Percentiles rank a stretch among this genome's conserved stretches.
These are phyloP conservation scores for Tetramorium simillimum DNA, from an alignment of 1,140 invertebrate genomes.

Conservation along the genomic window DNA sequence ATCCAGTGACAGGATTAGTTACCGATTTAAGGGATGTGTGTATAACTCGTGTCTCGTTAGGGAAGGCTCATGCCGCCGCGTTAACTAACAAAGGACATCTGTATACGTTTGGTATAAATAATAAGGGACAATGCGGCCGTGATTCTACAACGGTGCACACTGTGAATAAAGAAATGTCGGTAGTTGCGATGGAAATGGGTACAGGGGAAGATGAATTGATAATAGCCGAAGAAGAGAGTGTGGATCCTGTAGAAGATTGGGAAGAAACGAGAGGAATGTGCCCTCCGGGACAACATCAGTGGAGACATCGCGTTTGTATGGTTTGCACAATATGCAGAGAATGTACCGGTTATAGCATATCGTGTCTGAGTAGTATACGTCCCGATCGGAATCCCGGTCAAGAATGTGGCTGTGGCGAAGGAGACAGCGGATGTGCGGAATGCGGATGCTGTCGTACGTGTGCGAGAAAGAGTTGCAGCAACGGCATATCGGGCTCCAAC, in stretches of 20 bases:
- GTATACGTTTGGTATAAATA: slow-evolving; percentile 98
- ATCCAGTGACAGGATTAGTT: slow-evolving; percentile 90
- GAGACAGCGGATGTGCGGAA: slow-evolving; percentile 96
- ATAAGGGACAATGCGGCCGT: slow-evolving; percentile 98
- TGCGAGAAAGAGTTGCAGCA: slow-evolving; percentile 89
- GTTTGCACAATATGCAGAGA: slow-evolving; percentile 96
- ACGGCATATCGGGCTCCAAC: slow-evolving; percentile 86
- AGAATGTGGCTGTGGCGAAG: slow-evolving; percentile 97
- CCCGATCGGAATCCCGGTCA: slow-evolving; percentile 94
- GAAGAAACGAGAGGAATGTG: slow-evolving; percentile 89
- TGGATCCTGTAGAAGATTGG: slow-evolving; percentile 85
- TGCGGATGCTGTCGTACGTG: slow-evolving; percentile 97
- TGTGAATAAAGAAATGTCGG: slow-evolving; percentile 82
- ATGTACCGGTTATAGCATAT: slow-evolving; percentile 96
- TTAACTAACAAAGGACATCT: slow-evolving; percentile 95
- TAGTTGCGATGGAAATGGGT: slow-evolving; percentile 89
- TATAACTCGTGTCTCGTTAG: slow-evolving; percentile 94
- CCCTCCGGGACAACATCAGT: slow-evolving; percentile 90
- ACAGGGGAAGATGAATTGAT: slow-evolving; percentile 88
- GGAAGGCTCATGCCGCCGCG: slow-evolving; percentile 97
- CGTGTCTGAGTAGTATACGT: slow-evolving; percentile 92
- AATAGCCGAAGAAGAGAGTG: slow-evolving; percentile 80
- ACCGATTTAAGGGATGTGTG: slow-evolving; percentile 92
- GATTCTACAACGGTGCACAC: slow-evolving; percentile 89
- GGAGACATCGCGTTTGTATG: slow-evolving; percentile 94